Evolutionary conservation across 2,888 invertebrate genomes (phyloP), one percentile per base, ranked within the genome.

Genomic region (Nipponacmea schrenckii): DNA sequence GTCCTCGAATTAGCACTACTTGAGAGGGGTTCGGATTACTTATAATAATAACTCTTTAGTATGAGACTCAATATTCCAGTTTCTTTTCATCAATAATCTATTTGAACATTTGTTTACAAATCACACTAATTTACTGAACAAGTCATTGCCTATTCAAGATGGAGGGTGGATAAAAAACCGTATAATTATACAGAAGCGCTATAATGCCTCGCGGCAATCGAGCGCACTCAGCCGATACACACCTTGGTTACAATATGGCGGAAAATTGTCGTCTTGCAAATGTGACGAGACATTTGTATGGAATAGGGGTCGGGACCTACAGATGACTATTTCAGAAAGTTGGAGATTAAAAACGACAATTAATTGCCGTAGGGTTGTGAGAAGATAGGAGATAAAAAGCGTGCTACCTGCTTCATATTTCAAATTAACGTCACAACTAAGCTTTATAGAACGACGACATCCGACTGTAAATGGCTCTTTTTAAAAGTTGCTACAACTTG

Each of bases 351-450:
- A 56, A 56, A 24, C 56, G 56, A 56, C 20, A 24, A 56, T 24
- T 56, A 24, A 39, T 62, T 45, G 71, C 69, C 71, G 27, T 45
- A 56, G 69, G 75, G 72, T 45, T 50, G 31, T 24, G 68, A 50
- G 10, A 44, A 20, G 75, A 73, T 75, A 71, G 71, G 69, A 64
- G 75, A 56, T 73, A 71, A 71, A 71, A 62, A 71, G 67, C 62
- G 46, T 50, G 62, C 46, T 75, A 75, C 75, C 75, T 75, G 75
- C 71, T 68, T 71, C 69, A 68, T 50, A 71, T 75, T 75, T 75
- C 75, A 75, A 73, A 75, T 73, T 75, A 73, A 62, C 75, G 71
- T 71, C 64, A 75, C 64, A 73, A 73, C 69, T 70, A 67, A 48
- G 10, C 26, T 31, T 27, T 14, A 46, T 71, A 71, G 69, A 75